phyloP scores from a whole-genome alignment of 1,140 invertebrate genomes.

The Mycetomoellerius zeteki region DNA sequence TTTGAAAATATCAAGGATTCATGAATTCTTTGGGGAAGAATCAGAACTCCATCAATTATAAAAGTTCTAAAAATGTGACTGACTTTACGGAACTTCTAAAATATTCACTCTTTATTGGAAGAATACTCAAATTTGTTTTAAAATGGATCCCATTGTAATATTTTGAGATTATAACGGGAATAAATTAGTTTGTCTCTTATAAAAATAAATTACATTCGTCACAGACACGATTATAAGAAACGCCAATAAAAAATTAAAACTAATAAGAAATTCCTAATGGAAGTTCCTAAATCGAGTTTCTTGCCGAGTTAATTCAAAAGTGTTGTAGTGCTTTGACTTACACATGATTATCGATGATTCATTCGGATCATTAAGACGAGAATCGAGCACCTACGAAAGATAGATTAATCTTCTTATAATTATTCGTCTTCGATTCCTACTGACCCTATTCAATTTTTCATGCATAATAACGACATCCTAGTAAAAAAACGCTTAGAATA shows the following conservation, averaged over 20 bases:
- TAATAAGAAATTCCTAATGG: constrained; percentile 22
- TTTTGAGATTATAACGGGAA: constrained; percentile 14
- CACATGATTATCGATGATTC: constrained; percentile 66
- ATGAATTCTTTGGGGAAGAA: not conserved
- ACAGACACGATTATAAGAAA: not conserved
- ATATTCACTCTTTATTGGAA: not conserved
- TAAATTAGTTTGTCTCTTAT: constrained; percentile 14
- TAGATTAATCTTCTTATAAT: constrained; percentile 73
- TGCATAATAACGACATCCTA: not conserved
- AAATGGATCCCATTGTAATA: not conserved
- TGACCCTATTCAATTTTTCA: constrained; percentile 61
- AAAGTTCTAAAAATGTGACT: not conserved
- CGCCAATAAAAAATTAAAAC: constrained; percentile 20
- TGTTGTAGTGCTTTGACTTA: not conserved
- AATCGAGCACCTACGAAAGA: constrained; percentile 57
- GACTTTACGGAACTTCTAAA: not conserved
- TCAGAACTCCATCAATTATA: not conserved
- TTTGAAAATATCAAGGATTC: not conserved
- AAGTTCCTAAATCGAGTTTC: constrained; percentile 23
- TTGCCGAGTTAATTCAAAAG: not conserved
- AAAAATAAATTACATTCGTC: constrained; percentile 33
- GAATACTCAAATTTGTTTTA: not conserved
- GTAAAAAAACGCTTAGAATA: not conserved
- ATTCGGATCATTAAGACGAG: constrained; percentile 76
- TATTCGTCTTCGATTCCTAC: constrained; percentile 40